Evolutionary conservation across 2,113 vertebrate species (phyloP).

Genomic region (Prietella phreatophila): DNA sequence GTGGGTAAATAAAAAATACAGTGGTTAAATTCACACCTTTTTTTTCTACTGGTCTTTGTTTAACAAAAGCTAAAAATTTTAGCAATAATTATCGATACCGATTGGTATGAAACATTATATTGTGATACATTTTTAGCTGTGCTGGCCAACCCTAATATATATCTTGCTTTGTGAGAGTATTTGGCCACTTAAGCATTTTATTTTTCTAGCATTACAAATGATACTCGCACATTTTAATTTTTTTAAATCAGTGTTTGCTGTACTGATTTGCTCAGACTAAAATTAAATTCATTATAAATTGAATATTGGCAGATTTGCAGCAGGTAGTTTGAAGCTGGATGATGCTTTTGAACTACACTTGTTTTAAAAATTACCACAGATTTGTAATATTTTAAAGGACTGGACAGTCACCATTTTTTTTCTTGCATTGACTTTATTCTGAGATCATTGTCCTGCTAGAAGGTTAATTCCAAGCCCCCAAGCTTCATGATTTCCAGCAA

Average conservation of each 20-base stretch:
- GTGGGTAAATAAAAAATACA: no score
- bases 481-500: not conserved
- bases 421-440: not conserved
- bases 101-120: no score
- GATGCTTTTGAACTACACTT: not conserved
- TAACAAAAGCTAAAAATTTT: no score
- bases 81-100: no score
- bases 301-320: not conserved
- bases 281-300: not conserved
- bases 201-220: no score
- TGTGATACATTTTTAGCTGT: no score
- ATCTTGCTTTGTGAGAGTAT: not conserved
- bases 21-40: no score
- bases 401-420: not conserved
- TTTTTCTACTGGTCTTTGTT: no score
- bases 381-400: not conserved
- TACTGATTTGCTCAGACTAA: not conserved
- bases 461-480: not conserved
- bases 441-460: not conserved
- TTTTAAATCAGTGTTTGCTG: not conserved
- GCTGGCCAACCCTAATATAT: not conserved
- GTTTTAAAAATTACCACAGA: not conserved
- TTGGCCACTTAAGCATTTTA: not conserved
- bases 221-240: no score
- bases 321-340: not conserved